phyloP scores from a whole-genome alignment of 2,888 invertebrate species.

The Geotrupes spiniger region DNA sequence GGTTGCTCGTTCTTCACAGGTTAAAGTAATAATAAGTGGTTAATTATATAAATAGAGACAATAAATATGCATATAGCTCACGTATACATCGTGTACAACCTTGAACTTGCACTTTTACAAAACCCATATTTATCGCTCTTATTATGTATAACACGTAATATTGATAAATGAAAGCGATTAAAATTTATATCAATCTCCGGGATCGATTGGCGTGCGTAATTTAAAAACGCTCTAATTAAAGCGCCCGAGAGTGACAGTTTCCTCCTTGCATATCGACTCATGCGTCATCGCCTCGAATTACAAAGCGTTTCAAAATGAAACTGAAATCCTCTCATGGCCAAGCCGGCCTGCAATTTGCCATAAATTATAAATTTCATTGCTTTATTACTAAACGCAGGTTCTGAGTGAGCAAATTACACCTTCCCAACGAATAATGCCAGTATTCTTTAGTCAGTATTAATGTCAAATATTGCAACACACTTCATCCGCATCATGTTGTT shows the following conservation, averaged over 20 bases:
- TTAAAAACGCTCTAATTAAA: too few relatives aligned
- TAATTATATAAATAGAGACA: too few relatives aligned
- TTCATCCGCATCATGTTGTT: slow-evolving; percentile 9
- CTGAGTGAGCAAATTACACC: slow-evolving; percentile 12
- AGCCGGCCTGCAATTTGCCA: not conserved
- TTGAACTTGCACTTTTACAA: too few relatives aligned
- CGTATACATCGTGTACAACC: too few relatives aligned
- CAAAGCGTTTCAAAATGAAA: not conserved
- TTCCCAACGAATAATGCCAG: slow-evolving; percentile 4
- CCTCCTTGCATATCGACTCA: not conserved
- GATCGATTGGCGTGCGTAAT: too few relatives aligned
- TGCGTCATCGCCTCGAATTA: not conserved
- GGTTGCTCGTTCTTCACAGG: too few relatives aligned
- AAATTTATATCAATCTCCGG: too few relatives aligned
- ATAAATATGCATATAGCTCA: too few relatives aligned
- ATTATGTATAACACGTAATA: too few relatives aligned
- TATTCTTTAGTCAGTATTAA: slow-evolving; percentile 10
- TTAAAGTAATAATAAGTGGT: too few relatives aligned
- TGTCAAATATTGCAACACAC: slow-evolving; percentile 16
- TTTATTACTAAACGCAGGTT: slow-evolving; percentile 5
- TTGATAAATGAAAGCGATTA: too few relatives aligned
- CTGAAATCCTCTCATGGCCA: not conserved
- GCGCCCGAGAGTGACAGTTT: not conserved
- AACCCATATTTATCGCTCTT: too few relatives aligned
- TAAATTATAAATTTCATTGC: slow-evolving; percentile 4